Evolutionary conservation across 2,113 vertebrate species (phyloP).

Genomic region (Dendrocopos noguchii): DNA sequence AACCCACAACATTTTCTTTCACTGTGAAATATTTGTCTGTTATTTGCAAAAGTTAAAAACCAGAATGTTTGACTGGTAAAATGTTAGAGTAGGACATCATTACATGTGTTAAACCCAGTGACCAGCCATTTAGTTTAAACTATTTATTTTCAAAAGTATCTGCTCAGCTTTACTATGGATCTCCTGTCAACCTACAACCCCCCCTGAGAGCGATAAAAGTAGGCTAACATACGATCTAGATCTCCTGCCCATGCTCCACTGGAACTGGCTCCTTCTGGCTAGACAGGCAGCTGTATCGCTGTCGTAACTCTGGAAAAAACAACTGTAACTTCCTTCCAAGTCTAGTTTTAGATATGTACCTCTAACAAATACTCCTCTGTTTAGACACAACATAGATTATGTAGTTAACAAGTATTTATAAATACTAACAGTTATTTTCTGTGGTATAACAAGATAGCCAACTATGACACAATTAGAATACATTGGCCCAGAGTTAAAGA

Average conservation of each 20-base stretch:
- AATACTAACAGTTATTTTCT: slow-evolving; percentile 45
- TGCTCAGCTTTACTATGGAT: background rate
- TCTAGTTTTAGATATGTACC: slow-evolving; percentile 45
- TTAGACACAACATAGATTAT: background rate
- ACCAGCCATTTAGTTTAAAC: background rate
- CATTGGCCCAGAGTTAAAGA: background rate
- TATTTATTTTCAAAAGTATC: background rate
- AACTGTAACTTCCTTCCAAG: slow-evolving; percentile 40
- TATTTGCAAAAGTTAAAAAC: background rate
- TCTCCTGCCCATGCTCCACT: background rate
- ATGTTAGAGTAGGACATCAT: background rate
- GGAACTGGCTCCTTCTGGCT: slow-evolving; percentile 3
- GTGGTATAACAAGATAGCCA: slow-evolving; percentile 7
- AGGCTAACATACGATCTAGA: background rate
- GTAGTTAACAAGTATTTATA: slow-evolving; percentile 42
- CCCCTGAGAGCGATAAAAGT: background rate
- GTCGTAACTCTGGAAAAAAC: background rate
- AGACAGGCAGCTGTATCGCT: slow-evolving; percentile 1
- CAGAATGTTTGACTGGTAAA: background rate
- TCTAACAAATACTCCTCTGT: slow-evolving; percentile 46
- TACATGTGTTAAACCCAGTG: background rate
- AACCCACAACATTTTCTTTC: background rate
- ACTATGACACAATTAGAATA: slow-evolving; percentile 40
- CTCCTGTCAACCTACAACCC: background rate
- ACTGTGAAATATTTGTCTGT: background rate